A percentile compares a stretch with the other conserved stretches of the same genome.
Evolutionary conservation across 2,113 vertebrate species (phyloP).

Genomic region (Rhea pennata): DNA sequence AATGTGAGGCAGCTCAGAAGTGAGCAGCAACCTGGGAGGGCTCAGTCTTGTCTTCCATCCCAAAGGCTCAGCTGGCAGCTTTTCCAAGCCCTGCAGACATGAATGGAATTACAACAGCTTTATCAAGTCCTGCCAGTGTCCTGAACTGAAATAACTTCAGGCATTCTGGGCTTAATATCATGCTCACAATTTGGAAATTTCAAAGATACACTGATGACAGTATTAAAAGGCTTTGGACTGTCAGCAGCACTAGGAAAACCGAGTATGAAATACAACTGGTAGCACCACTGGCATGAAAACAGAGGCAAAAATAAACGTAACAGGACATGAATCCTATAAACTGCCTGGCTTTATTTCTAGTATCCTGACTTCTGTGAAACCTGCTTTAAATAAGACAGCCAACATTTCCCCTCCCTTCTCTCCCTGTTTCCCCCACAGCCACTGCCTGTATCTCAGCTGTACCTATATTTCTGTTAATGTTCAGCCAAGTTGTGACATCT

Average conservation of each 20-base stretch:
- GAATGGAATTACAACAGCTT: not conserved
- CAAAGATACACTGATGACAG: not conserved
- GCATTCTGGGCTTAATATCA: conserved; percentile 1
- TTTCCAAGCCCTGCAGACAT: not conserved
- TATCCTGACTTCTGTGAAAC: not conserved
- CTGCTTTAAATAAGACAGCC: not conserved
- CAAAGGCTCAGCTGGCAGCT: not conserved
- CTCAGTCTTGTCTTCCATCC: not conserved
- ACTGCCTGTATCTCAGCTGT: not conserved
- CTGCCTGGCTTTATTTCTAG: not conserved
- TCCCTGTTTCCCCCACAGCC: not conserved
- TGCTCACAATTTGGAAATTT: not conserved
- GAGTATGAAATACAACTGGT: not conserved
- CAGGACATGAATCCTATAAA: not conserved
- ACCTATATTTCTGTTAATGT: not conserved
- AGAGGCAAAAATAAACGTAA: not conserved
- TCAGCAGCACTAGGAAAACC: not conserved
- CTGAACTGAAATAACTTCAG: not conserved
- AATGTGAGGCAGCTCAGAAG: not conserved
- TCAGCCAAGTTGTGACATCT: not conserved
- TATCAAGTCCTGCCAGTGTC: not conserved
- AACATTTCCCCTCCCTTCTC: not conserved
- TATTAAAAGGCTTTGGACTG: not conserved
- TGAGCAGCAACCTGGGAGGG: not conserved
- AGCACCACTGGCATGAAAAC: not conserved